Conservation (phyloP, 2,888 invertebrate species). For the Eupeodes luniger region DNA sequence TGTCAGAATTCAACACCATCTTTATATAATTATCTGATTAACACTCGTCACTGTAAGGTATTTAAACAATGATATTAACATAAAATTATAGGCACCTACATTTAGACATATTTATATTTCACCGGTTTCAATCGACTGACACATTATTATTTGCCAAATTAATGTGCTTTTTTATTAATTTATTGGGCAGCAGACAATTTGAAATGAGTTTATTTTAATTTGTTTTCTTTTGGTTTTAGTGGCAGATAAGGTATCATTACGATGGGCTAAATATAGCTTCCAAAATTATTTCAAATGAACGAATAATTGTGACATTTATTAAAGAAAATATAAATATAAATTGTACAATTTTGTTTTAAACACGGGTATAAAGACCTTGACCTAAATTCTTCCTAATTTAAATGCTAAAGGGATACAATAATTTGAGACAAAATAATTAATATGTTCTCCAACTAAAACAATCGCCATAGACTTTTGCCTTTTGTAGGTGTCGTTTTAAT, state of each 20-base stretch:
- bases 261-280: not conserved
- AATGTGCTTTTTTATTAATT: not conserved
- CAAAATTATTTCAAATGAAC: not conserved
- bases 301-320: not conserved
- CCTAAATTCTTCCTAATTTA: not conserved
- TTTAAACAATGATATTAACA: not conserved
- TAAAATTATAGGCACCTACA: not conserved
- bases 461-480: not conserved
- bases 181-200: not conserved
- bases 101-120: not conserved
- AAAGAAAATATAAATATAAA: not conserved
- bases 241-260: not conserved
- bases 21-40: not conserved
- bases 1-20: not conserved
- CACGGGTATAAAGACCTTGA: not conserved
- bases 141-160: not conserved
- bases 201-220: not conserved
- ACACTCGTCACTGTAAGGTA: not conserved
- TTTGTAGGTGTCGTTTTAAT: not conserved
- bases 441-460: not conserved
- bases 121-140: not conserved
- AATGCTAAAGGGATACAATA: not conserved
- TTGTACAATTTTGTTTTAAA: not conserved
- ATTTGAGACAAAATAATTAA: not conserved
- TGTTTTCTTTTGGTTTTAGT: too few species aligned